Conservation (phyloP, 2,888 invertebrate genomes). For the Rotaria sp. region DNA sequence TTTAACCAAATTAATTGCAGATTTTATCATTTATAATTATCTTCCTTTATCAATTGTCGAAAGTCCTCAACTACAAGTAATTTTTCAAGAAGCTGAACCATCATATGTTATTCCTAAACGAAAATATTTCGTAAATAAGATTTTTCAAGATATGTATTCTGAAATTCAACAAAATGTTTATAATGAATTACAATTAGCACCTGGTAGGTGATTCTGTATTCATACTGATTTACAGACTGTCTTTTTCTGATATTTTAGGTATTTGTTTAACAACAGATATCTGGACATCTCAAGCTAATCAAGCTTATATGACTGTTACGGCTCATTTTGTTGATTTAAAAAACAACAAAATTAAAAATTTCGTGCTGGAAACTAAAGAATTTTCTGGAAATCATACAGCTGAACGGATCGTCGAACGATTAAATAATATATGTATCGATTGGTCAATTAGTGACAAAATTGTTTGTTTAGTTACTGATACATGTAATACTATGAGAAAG, state of each 20-base stretch:
- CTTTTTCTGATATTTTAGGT: neutral
- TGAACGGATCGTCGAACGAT: neutral
- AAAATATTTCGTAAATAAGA: neutral
- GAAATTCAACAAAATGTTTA: neutral
- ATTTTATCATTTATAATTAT: neutral
- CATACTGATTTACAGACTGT: no score
- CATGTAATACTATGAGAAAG: no score
- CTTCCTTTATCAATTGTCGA: neutral
- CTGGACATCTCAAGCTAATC: neutral
- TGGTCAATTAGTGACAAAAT: neutral
- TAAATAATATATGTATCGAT: neutral
- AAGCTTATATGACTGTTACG: neutral
- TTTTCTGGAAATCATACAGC: neutral
- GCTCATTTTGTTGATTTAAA: neutral
- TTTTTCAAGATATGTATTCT: neutral
- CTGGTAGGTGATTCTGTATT: no score
- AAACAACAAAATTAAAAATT: neutral
- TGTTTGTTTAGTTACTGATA: neutral
- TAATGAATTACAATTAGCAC: neutral
- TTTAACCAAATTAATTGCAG: neutral
- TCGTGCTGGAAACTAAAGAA: neutral
- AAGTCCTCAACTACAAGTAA: neutral
- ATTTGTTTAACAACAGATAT: neutral
- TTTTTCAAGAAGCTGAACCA: neutral
- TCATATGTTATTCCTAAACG: neutral